Conservation (phyloP, 2,113 vertebrate genomes). For the Helogale parvula region DNA sequence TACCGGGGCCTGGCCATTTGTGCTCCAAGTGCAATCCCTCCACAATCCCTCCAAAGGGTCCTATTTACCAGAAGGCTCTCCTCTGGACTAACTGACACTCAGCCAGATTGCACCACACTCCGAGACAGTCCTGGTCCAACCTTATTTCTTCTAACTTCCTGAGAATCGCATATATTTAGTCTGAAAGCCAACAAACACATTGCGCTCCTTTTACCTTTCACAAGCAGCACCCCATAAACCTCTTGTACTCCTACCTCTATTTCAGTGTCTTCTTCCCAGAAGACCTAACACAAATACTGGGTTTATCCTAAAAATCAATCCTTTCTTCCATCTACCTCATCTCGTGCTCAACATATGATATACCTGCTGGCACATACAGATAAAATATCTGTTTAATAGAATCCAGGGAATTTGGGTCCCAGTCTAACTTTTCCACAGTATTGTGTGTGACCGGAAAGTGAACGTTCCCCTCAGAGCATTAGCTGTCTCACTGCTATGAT, state of each 20-base stretch:
- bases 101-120: neutral
- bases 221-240: fast-evolving
- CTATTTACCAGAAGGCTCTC: neutral
- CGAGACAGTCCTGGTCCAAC: neutral
- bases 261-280: neutral
- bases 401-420: neutral
- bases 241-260: neutral
- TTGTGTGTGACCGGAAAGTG: neutral
- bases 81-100: neutral
- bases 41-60: neutral
- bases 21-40: neutral
- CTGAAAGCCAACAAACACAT: neutral
- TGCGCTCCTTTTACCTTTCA: neutral
- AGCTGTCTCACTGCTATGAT: neutral
- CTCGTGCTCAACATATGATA: neutral
- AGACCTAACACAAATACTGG: neutral
- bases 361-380: neutral
- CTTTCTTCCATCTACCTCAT: neutral
- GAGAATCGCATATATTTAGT: neutral
- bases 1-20: neutral
- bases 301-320: neutral
- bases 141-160: neutral
- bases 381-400: neutral
- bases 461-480: neutral
- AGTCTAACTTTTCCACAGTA: neutral